Evolutionary conservation across 2,113 vertebrate species (phyloP), one percentile per base, ranked within the genome.

Genomic region (Microcebus murinus): DNA sequence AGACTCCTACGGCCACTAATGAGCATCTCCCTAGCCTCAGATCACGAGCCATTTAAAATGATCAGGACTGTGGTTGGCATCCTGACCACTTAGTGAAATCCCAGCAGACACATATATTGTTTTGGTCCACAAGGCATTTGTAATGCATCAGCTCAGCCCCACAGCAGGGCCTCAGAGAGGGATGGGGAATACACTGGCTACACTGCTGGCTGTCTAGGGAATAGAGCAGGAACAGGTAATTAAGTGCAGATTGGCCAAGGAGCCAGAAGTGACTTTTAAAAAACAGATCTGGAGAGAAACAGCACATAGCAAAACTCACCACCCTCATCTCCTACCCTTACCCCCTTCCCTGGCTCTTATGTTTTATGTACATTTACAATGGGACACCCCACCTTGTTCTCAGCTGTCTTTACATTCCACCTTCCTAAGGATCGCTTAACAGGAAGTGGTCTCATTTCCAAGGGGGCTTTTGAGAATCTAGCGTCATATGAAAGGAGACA

Each of bases 1-100:
- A 87, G 96, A 95, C 98, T 98, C 97, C 98, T 96, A 87, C 68
- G 59, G 94, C 96, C 83, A 6, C 97, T 98, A 98, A 99, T 97
- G 98, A 99, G 98, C 93, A 95, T 97, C 96, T 97, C 94, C n/a
- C 2, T 0, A 95, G 97, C 90, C 98, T 96, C 87, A 96, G 96
- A 98, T 98, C 98, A 85, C 92, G 90, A 96, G 95, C 92, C 97
- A 97, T 98, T 98, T 98, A 97, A 97, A 97, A 88, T n/a, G 92
- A 96, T 96, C 95, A 84, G 96, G 88, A 57, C 83, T n/a, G 71
- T 34, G 91, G 87, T 94, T 96, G 87, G 90, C 94, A 96, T 98
- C 84, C 96, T 55, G 0, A 57, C 73, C 15, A 27, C 92, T 98
- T 10, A 74, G 86, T 57, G 79, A 67, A 97, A 57, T 88, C 88